These are phyloP conservation scores for Dasysyrphus tricinctus DNA, from an alignment of 2,888 invertebrate genomes.

Conservation along the genomic window DNA sequence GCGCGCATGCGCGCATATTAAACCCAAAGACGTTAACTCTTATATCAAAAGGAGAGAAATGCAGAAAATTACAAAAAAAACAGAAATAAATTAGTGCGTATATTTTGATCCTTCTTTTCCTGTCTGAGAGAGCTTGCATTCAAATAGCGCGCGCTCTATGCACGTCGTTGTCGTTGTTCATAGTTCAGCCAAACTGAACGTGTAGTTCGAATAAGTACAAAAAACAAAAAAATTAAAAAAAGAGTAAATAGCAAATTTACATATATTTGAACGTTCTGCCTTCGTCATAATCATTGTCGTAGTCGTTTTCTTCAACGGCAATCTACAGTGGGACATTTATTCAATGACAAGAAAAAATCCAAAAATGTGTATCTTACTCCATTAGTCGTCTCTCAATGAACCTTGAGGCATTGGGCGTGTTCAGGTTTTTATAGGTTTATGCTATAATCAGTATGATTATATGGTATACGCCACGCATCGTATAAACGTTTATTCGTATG, in stretches of 20 bases:
- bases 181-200: not conserved
- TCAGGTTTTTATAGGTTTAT: too few species aligned
- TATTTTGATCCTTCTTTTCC: conserved; percentile 36
- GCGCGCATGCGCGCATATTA: conserved; percentile 26
- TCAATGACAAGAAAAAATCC: not conserved
- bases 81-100: conserved; percentile 57
- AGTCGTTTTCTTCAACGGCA: not conserved
- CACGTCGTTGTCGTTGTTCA: not conserved
- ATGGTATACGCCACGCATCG: too few species aligned
- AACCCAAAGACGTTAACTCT: not conserved
- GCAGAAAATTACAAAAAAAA: conserved; percentile 52
- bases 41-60: conserved; percentile 40
- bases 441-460: too few species aligned
- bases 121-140: not conserved
- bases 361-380: too few species aligned
- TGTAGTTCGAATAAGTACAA: conserved; percentile 4
- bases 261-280: conserved; percentile 13
- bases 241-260: conserved; percentile 11
- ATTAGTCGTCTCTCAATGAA: too few species aligned
- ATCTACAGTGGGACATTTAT: conserved; percentile 1
- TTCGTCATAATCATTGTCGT: conserved; percentile 20
- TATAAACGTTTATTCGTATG: too few species aligned
- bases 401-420: too few species aligned
- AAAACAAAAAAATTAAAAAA: not conserved
- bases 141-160: conserved; percentile 2